phyloP scores from a whole-genome alignment of 2,113 vertebrate species.

The Vimba vimba region DNA sequence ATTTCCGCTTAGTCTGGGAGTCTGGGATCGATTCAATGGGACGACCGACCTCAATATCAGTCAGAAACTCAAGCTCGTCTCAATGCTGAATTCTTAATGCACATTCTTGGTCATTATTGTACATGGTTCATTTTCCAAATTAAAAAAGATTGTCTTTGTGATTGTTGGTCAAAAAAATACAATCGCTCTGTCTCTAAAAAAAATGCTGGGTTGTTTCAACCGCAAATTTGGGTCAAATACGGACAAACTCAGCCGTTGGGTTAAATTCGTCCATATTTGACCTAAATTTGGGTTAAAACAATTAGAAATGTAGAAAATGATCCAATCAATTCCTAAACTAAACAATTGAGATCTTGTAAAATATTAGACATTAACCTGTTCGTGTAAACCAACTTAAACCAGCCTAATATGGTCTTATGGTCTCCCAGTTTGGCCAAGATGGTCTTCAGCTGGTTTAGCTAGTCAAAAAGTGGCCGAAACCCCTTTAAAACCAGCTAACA shows the following conservation, averaged over 20 bases:
- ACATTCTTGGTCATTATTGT: neutral
- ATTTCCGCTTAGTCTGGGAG: neutral
- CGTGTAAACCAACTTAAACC: neutral
- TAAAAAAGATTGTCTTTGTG: neutral
- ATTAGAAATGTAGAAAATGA: too few species aligned
- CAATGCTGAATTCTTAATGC: neutral
- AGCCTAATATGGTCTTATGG: neutral
- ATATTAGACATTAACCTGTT: neutral
- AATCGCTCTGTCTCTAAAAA: neutral
- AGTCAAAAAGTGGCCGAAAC: neutral
- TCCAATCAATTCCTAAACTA: too few species aligned
- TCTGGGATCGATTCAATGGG: neutral
- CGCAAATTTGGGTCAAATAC: too few species aligned
- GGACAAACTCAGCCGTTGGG: too few species aligned
- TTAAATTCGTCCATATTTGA: too few species aligned
- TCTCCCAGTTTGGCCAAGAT: neutral
- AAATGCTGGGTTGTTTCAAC: too few species aligned
- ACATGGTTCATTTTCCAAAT: neutral
- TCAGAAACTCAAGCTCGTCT: constrained; percentile 6
- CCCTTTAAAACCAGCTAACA: neutral
- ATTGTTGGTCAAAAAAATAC: neutral
- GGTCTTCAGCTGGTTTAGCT: neutral
- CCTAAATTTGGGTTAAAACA: too few species aligned
- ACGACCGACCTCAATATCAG: neutral
- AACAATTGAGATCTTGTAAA: too few species aligned